Conservation (phyloP, 30 jellyfish, hydroid and myxozoan species). For the Rhopilema esculentum region DNA sequence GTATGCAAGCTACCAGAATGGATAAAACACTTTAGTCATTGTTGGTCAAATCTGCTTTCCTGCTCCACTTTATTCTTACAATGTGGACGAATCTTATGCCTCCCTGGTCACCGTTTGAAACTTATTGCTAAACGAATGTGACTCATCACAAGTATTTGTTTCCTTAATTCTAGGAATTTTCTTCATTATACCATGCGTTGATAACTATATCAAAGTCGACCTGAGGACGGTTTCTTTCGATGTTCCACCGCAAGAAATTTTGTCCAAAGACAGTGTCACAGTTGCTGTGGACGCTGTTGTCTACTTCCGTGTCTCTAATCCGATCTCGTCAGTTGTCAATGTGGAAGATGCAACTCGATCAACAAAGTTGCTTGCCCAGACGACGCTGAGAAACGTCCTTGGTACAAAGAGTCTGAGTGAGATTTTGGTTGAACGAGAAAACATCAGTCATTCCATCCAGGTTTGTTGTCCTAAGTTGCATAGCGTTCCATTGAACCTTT, state of each 20-base stretch:
- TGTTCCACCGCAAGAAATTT: constrained; percentile 98
- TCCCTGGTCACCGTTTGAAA: too few relatives aligned
- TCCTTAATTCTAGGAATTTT: constrained; percentile 62
- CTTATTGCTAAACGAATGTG: too few relatives aligned
- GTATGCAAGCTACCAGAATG: too few relatives aligned
- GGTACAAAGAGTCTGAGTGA: constrained; percentile 95
- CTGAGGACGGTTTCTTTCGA: constrained; percentile 93
- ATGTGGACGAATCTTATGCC: too few relatives aligned
- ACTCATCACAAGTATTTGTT: not conserved
- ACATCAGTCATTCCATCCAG: constrained; percentile 85
- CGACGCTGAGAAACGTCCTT: constrained; percentile 92
- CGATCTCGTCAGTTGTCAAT: constrained; percentile 87
- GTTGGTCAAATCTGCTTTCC: too few relatives aligned
- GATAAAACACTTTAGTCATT: too few relatives aligned
- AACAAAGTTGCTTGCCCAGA: constrained; percentile 93
- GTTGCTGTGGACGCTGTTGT: constrained; percentile 98
- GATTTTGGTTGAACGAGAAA: constrained; percentile 85
- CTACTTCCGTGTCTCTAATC: constrained; percentile 91
- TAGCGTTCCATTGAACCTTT: not conserved
- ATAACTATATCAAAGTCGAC: constrained; percentile 90
- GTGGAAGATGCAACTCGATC: constrained; percentile 97
- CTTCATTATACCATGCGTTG: constrained; percentile 93
- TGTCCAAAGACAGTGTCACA: constrained; percentile 96
- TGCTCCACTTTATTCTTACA: too few relatives aligned
- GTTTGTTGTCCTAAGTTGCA: constrained; percentile 2